Conservation (phyloP, 2,888 invertebrate species). For the Lasioglossum lativentre region DNA sequence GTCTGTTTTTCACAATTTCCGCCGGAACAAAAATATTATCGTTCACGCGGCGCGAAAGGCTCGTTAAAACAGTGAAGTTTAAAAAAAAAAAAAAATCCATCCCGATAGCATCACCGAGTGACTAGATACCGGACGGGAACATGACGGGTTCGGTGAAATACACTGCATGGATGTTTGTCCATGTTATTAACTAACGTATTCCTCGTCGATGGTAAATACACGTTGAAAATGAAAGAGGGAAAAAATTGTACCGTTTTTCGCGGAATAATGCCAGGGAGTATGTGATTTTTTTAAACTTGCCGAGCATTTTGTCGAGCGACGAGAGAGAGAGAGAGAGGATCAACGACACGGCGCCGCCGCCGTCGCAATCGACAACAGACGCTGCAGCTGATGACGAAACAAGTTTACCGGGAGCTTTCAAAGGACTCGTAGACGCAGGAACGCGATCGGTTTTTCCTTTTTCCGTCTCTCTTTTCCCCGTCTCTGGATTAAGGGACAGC, state of each 20-base stretch:
- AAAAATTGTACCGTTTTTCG: not conserved
- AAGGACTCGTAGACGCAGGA: constrained; percentile 43
- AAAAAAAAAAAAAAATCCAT: not conserved
- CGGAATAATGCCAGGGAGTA: not conserved
- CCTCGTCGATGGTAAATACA: not conserved
- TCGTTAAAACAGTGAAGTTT: not conserved
- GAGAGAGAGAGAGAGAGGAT: not conserved
- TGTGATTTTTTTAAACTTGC: not conserved
- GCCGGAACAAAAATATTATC: not conserved
- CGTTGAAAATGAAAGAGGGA: not conserved
- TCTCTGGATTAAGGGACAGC: constrained; percentile 62
- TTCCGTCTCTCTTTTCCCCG: constrained; percentile 42
- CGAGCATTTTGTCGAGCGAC: not conserved
- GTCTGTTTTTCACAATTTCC: not conserved
- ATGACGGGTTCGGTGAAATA: not conserved
- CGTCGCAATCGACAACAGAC: constrained; percentile 69
- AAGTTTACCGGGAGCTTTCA: constrained; percentile 69
- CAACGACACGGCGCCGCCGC: constrained; percentile 71
- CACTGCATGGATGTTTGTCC: not conserved
- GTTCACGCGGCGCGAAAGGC: not conserved
- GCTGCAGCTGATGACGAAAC: constrained; percentile 62
- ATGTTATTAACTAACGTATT: not conserved
- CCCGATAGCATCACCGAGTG: not conserved
- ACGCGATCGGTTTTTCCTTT: constrained; percentile 23
- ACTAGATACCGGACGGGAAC: not conserved